phyloP scores from a whole-genome alignment of 2,113 vertebrate species.

The Crotalus tigris region DNA sequence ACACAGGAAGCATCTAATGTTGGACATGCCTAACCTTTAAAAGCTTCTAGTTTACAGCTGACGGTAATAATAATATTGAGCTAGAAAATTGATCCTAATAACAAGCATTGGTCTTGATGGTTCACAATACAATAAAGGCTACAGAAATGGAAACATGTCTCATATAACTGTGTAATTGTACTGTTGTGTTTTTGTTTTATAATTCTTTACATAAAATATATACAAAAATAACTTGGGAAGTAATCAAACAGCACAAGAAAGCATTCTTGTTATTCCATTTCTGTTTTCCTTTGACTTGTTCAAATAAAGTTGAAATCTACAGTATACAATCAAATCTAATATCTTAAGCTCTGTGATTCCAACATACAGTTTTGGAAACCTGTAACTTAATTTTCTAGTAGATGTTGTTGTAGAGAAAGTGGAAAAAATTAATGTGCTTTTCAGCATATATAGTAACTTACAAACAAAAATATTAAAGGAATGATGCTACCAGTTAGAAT shows the following conservation, averaged over 20 bases:
- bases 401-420: neutral
- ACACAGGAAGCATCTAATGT: neutral
- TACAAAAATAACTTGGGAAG: neutral
- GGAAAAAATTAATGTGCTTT: neutral
- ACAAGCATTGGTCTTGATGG: neutral
- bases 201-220: neutral
- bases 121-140: neutral
- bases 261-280: neutral
- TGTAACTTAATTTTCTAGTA: rapidly evolving
- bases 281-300: neutral
- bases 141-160: neutral
- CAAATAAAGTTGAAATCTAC: neutral
- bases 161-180: neutral
- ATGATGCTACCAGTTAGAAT: neutral
- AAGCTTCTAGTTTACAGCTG: neutral
- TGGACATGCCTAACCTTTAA: neutral
- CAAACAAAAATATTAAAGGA: neutral
- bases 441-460: neutral
- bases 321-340: rapidly evolving
- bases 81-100: neutral
- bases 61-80: neutral
- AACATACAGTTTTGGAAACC: neutral
- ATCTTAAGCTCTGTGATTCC: neutral
- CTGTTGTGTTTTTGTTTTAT: neutral
- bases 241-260: neutral